Percentiles rank a stretch among this genome's conserved stretches.
phyloP scores from a whole-genome alignment of 1,140 invertebrate genomes.

The Dendroctonus valens region DNA sequence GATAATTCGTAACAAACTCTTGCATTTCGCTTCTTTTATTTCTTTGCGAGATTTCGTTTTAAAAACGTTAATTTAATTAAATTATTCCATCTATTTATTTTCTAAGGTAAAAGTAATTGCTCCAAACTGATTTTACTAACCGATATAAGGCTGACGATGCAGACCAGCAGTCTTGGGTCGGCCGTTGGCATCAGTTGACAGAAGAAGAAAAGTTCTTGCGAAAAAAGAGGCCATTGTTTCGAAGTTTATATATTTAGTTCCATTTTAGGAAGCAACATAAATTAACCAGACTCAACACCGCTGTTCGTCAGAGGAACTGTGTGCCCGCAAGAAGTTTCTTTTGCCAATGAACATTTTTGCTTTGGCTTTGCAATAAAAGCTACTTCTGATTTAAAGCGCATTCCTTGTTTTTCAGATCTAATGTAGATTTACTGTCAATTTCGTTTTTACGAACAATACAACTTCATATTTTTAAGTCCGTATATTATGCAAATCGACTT shows the following conservation, averaged over 20 bases:
- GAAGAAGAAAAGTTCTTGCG: constrained; percentile 25
- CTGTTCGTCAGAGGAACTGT: constrained; percentile 23
- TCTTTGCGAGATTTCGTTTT: no score
- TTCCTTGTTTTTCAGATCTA: not conserved
- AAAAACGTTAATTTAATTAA: no score
- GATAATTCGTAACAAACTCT: not conserved
- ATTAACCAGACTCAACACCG: constrained; percentile 32
- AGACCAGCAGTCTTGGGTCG: constrained; percentile 9
- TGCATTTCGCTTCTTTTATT: no score
- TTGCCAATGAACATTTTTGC: constrained; percentile 11
- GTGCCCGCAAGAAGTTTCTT: constrained; percentile 16
- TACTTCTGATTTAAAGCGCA: constrained; percentile 27
- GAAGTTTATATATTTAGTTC: constrained; percentile 31
- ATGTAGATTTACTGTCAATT: no score
- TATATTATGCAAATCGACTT: no score
- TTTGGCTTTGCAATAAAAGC: constrained; percentile 7
- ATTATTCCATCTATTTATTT: no score
- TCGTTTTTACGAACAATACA: no score
- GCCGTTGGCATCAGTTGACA: constrained; percentile 23
- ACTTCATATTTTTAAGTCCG: no score
- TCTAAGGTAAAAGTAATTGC: no score
- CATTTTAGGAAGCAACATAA: constrained; percentile 29
- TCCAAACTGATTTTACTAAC: no score
- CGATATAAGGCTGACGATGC: not conserved
- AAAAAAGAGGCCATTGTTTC: constrained; percentile 30